Evolutionary conservation across 2,797 vertebrate genomes (phyloP).

Genomic region (Galaxias olidus): DNA sequence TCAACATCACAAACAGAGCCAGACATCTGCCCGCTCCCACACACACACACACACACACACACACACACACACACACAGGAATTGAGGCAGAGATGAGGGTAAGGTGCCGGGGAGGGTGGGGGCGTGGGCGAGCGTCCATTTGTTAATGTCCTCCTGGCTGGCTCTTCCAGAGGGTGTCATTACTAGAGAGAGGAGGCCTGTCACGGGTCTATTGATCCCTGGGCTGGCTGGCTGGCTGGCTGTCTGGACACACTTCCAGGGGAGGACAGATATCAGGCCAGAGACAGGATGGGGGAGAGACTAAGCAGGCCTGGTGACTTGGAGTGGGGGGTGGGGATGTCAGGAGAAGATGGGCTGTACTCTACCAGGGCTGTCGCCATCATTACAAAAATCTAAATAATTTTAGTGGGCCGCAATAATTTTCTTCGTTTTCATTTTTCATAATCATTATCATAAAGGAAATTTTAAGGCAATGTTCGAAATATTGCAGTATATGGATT

Average conservation of each 20-base stretch:
- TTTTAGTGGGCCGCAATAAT: no score
- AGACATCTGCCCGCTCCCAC: not conserved
- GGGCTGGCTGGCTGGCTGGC: conserved; percentile 23
- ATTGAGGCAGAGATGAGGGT: no score
- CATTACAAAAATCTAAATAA: no score
- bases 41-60: not conserved
- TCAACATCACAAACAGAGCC: not conserved
- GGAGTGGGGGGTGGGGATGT: no score
- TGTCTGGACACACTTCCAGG: conserved; percentile 23
- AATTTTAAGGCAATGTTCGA: no score
- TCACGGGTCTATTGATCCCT: conserved; percentile 62
- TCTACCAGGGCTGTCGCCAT: no score
- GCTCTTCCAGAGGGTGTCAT: conserved; percentile 51
- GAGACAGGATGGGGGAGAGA: conserved; percentile 32
- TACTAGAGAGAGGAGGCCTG: conserved; percentile 51
- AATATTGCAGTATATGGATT: no score
- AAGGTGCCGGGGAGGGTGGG: no score
- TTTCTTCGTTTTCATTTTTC: no score
- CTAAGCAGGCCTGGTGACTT: not conserved
- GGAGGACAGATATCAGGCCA: conserved; percentile 18
- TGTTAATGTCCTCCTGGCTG: conserved; percentile 51
- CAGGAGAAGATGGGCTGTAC: no score
- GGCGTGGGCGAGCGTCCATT: conserved; percentile 51
- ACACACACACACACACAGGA: not conserved
- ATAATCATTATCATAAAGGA: no score